A percentile compares a stretch with the other conserved stretches of the same genome.
Conservation (phyloP, 2,113 vertebrate genomes). For the Mola mola region DNA sequence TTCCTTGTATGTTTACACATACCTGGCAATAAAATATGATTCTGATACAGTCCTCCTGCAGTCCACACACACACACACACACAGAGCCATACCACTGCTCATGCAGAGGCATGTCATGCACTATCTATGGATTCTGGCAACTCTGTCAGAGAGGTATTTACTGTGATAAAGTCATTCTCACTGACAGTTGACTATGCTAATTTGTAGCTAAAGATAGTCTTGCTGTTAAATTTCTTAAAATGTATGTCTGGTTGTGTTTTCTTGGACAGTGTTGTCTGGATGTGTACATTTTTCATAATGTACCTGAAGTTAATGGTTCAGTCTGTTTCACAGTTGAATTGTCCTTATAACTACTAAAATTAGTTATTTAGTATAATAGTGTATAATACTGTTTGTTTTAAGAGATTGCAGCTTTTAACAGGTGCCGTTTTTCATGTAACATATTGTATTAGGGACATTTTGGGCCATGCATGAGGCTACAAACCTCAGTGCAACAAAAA, state of each 20-base stretch:
- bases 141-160: conserved; percentile 46
- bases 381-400: conserved; percentile 1
- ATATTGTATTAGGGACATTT: background rate
- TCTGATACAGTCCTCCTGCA: no score
- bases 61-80: conserved; percentile 30
- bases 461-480: conserved; percentile 15
- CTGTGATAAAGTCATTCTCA: conserved; percentile 31
- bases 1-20: no score
- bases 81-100: conserved; percentile 11
- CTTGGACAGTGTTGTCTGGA: background rate
- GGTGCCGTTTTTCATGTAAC: background rate
- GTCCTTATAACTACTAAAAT: background rate
- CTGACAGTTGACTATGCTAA: conserved; percentile 25
- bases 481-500: conserved; percentile 1
- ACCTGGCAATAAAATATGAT: no score
- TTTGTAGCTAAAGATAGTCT: conserved; percentile 9
- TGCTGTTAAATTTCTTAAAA: conserved; percentile 13
- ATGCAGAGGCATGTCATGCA: conserved; percentile 20
- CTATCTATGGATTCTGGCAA: conserved; percentile 46
- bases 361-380: background rate
- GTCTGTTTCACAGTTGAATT: background rate
- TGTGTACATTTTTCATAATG: background rate
- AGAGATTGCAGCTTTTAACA: background rate
- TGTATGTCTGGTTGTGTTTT: conserved; percentile 2
- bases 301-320: background rate